Evolutionary conservation across 2,797 vertebrate species (phyloP), one percentile per base, ranked within the genome.

Genomic region (Crypturellus tataupa): DNA sequence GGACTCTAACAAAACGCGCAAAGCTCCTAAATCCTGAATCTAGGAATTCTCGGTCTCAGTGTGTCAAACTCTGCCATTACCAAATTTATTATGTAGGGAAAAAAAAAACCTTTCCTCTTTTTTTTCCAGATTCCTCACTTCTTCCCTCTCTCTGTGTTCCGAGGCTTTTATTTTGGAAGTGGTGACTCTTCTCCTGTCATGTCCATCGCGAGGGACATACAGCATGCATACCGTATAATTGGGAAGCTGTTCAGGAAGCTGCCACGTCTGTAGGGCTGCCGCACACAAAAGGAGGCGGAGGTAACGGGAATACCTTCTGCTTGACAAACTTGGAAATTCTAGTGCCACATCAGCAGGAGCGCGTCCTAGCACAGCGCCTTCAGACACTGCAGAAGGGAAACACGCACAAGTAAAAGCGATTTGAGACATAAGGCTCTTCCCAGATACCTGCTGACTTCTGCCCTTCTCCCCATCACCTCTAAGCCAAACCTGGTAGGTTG

Each of bases 341-440:
- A 91, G 80, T 96, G 97, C 97, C 97, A 97, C 97, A 96, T 97
- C 97, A 97, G 92, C 97, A 97, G 71, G 17, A 86, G 85, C 90
- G 42, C 3, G 91, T 69, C 92, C 94, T 95, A 96, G 87, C 64
- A 53, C 72, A 49, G 78, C 2, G 4, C 68, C 51, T 27, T 51
- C 65, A 79, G 89, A 9, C 79, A 8, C 58, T 80, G 62, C 79
- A 86, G 79, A 65, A 56, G 27, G 21, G 40, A 71, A 72, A 65
- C 40, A n/a, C 1, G 24, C 46, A 23, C 33, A 16, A 16, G 24
- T 0, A 79, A 55, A 40, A 80, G 59, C 10, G 31, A 77, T 62
- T 75, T 58, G 56, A 69, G 78, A 39, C 78, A 87, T 33, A 78
- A 49, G 80, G n/a, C 29, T 82, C 63, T 86, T 68, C 85, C 63